phyloP scores from a whole-genome alignment of 2,113 vertebrate genomes.

The Egretta garzetta region DNA sequence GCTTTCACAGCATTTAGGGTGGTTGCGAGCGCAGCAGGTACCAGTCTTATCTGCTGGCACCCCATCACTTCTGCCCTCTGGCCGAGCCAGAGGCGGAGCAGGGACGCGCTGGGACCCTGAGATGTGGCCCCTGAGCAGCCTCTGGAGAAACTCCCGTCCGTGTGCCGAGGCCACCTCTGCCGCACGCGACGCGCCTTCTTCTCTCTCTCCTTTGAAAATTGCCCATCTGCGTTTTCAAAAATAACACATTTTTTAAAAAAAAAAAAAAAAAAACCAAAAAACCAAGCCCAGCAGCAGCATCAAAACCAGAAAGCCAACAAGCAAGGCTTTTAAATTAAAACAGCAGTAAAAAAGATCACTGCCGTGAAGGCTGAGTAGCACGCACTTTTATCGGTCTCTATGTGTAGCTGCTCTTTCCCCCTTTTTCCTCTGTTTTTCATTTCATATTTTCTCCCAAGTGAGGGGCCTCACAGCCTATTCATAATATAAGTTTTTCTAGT shows the following conservation, averaged over 20 bases:
- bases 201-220: background rate
- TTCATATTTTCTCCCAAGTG: conserved; percentile 17
- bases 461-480: background rate
- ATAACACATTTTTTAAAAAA: background rate
- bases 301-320: background rate
- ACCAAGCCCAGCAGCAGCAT: background rate
- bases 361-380: background rate
- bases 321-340: background rate
- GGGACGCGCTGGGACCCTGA: background rate
- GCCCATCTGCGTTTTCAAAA: background rate
- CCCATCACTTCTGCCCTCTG: background rate
- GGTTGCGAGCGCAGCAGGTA: background rate
- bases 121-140: background rate
- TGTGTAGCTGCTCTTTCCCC: background rate
- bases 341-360: background rate
- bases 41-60: background rate
- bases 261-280: background rate
- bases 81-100: background rate
- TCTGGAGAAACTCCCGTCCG: background rate
- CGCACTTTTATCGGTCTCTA: background rate
- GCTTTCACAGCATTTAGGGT: background rate
- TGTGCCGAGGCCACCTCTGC: background rate
- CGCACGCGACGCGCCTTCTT: rapidly evolving
- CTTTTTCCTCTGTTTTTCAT: conserved; percentile 11
- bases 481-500: background rate